Base-by-base conservation (phyloP, 2,888 invertebrate genomes). In the Alitta virens region DNA sequence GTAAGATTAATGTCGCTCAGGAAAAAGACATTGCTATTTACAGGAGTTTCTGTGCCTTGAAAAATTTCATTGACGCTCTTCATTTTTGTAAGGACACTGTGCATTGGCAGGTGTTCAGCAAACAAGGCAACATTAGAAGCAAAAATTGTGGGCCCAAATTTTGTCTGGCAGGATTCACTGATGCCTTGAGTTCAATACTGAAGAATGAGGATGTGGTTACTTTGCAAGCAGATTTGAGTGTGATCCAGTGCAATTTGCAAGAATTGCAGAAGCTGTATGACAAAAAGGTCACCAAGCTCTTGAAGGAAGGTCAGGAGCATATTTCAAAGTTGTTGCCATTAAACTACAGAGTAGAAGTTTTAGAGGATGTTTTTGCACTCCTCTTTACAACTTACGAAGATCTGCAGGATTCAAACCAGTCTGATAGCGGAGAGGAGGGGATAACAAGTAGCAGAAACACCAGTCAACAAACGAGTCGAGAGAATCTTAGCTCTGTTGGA, bases 301-400 rank as follows among this genome's bases (percentile, higher is more conserved):
- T 63, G 2, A 7, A 43, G 14, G 51, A 58, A 24, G 59, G 50
- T 1, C 49, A 40, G 7, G 63, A 68, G 14, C 74, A 72, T 33
- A 64, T 78, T 9, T 58, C 71, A 5, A 68, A 69, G 49, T 63
- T 78, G 25, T 75, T 75, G 58, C 79, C 80, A 25, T 68, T 79
- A 56, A 72, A 74, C 9, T 76, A 73, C 55, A 67, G 79, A 25
- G 69, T 86, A 1, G 88, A 90, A 82, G 84, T 89, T 0, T 84
- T 91, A 60, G 89, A 90, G 78, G 87, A 90, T 78, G 85, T 91
- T 68, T 91, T 90, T 78, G 85, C 88, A 0, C 85, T 90, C 70
- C 83, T 91, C 43, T 90, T 90, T 78, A 74, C 89, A 54, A 85
- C 87, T 68, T 85, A 86, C 70, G 87, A 88, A 73, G 86, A 88